These are phyloP conservation scores for Sander lucioperca DNA, from an alignment of 2,113 vertebrate genomes.

Conservation along the genomic window DNA sequence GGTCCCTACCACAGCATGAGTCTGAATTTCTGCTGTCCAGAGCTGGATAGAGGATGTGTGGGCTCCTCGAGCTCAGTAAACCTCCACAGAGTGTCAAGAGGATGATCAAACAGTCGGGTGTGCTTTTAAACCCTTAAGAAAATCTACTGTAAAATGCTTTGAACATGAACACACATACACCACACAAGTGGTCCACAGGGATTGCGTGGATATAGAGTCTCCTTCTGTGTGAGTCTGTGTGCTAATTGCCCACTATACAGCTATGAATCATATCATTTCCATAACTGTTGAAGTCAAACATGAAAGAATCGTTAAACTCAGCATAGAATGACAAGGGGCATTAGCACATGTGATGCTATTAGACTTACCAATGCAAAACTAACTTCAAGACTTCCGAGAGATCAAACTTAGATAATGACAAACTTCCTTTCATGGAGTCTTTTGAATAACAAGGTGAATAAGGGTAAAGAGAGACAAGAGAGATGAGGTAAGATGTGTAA, in stretches of 20 bases:
- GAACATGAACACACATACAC: conserved; percentile 69
- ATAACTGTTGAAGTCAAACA: conserved; percentile 48
- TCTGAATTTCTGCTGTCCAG: conserved; percentile 21
- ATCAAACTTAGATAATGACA: conserved; percentile 44
- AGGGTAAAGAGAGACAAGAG: conserved; percentile 14
- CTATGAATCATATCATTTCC: conserved; percentile 49
- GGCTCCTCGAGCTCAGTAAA: conserved; percentile 37
- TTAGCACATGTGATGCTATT: conserved; percentile 35
- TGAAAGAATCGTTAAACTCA: conserved; percentile 33
- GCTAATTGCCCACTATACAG: conserved; percentile 35
- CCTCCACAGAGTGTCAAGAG: conserved; percentile 46
- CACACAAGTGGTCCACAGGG: conserved; percentile 55
- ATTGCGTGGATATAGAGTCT: conserved; percentile 24
- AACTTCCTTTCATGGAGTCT: conserved; percentile 12
- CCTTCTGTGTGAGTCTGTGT: not conserved
- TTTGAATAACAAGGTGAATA: conserved; percentile 11
- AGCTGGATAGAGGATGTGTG: conserved; percentile 11
- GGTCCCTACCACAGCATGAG: conserved; percentile 5
- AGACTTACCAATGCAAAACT: conserved; percentile 43
- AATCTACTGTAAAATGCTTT: conserved; percentile 62
- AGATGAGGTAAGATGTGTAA: conserved; percentile 17
- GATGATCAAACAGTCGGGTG: conserved; percentile 60
- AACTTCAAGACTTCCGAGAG: conserved; percentile 25
- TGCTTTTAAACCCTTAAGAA: conserved; percentile 57
- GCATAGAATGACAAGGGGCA: conserved; percentile 28